Evolutionary conservation across 2,113 vertebrate genomes (phyloP).

Genomic region (Catharus fuscescens): DNA sequence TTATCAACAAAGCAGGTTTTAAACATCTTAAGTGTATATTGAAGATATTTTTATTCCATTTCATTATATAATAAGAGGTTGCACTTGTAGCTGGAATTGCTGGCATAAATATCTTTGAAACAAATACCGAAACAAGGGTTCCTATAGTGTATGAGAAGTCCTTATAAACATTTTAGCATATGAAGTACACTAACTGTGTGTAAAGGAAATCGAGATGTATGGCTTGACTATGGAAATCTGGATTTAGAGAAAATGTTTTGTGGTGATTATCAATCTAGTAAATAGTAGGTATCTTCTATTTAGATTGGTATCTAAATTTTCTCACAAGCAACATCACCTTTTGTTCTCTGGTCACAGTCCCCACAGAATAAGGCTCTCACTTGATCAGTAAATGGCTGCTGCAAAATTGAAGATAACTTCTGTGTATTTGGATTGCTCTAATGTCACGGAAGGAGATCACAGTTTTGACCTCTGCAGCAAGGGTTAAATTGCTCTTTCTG

Average conservation of each 20-base stretch:
- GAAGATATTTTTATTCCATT: not conserved
- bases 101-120: not conserved
- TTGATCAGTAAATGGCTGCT: not conserved
- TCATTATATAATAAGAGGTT: not conserved
- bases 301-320: not conserved
- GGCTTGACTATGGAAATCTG: not conserved
- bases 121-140: not conserved
- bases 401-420: not conserved
- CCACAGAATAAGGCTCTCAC: not conserved
- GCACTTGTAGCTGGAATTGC: not conserved
- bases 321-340: not conserved
- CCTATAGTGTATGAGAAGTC: not conserved
- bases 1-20: not conserved
- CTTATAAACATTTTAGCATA: not conserved
- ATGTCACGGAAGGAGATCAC: not conserved
- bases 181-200: not conserved
- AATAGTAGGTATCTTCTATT: not conserved
- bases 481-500: not conserved
- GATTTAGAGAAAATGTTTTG: not conserved
- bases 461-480: not conserved
- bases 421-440: not conserved
- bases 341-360: not conserved
- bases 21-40: not conserved
- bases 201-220: slow-evolving; percentile 1
- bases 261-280: not conserved